phyloP scores from a whole-genome alignment of 2,888 invertebrate species.

The Heliconius hortense region DNA sequence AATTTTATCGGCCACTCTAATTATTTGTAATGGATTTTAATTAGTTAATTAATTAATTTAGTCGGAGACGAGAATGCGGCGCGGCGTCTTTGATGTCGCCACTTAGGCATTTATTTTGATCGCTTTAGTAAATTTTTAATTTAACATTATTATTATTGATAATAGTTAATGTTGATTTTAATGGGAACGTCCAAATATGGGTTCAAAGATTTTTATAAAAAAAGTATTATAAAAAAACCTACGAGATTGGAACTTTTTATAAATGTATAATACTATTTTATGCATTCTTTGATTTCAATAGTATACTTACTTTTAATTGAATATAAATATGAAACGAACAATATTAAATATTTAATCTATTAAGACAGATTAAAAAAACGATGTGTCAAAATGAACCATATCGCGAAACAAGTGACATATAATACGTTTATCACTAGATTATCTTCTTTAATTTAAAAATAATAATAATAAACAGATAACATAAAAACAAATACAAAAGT shows the following conservation, averaged over 20 bases:
- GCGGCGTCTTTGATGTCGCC: conserved; percentile 66
- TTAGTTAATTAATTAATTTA: conserved; percentile 77
- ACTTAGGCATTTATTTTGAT: conserved; percentile 53
- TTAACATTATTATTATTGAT: conserved; percentile 36
- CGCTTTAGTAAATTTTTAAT: conserved; percentile 42
- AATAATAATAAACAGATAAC: neutral
- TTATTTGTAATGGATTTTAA: conserved; percentile 73
- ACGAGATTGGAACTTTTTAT: neutral
- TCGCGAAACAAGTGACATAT: too few relatives aligned
- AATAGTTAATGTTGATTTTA: conserved; percentile 28
- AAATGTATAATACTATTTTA: neutral
- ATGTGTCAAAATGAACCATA: too few relatives aligned
- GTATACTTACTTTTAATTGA: too few relatives aligned
- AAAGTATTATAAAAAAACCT: neutral
- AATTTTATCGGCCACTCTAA: conserved; percentile 61
- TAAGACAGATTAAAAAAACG: too few relatives aligned
- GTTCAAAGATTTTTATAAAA: too few relatives aligned
- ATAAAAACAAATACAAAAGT: neutral
- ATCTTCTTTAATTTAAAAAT: neutral
- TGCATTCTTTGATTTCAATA: too few relatives aligned
- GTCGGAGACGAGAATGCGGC: conserved; percentile 55
- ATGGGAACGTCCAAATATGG: neutral
- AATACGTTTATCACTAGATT: neutral
- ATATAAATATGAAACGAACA: too few relatives aligned
- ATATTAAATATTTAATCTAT: too few relatives aligned